Percentiles rank a stretch among this genome's conserved stretches.
These are phyloP conservation scores for Lasioglossum baleicum DNA, from an alignment of 1,140 invertebrate species.

Conservation along the genomic window DNA sequence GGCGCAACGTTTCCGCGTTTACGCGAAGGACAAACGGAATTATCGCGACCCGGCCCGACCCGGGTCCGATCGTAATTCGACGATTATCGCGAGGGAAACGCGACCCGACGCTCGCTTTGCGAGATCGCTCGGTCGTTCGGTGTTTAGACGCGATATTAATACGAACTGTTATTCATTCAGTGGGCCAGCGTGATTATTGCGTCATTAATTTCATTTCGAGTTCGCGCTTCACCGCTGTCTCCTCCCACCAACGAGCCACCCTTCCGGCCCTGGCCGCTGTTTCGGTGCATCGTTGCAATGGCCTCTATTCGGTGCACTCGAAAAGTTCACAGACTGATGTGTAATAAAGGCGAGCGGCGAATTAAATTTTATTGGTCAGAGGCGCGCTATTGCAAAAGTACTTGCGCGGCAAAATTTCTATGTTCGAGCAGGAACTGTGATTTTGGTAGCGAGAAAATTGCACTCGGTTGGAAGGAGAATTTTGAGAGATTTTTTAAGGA, in stretches of 20 bases:
- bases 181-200: conserved; percentile 53
- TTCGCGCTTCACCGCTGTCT: conserved; percentile 11
- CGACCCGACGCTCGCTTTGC: conserved; percentile 37
- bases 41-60: conserved; percentile 49
- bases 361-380: no score
- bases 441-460: no score
- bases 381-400: no score
- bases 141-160: conserved; percentile 66
- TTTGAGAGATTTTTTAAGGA: no score
- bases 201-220: conserved; percentile 67
- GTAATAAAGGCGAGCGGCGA: no score
- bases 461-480: no score
- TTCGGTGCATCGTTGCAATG: no score
- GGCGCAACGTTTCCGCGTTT: conserved; percentile 38
- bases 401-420: no score
- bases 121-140: conserved; percentile 3
- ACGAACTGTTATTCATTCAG: conserved; percentile 65
- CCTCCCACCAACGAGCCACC: background rate
- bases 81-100: conserved; percentile 57
- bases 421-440: no score
- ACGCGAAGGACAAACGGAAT: conserved; percentile 59
- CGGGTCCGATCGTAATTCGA: conserved; percentile 58
- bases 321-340: no score
- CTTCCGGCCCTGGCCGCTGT: conserved; percentile 21
- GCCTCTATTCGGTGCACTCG: background rate